A percentile compares a stretch with the other conserved stretches of the same genome.
Conservation (phyloP, 2,888 invertebrate genomes). For the Penaeus monodon region DNA sequence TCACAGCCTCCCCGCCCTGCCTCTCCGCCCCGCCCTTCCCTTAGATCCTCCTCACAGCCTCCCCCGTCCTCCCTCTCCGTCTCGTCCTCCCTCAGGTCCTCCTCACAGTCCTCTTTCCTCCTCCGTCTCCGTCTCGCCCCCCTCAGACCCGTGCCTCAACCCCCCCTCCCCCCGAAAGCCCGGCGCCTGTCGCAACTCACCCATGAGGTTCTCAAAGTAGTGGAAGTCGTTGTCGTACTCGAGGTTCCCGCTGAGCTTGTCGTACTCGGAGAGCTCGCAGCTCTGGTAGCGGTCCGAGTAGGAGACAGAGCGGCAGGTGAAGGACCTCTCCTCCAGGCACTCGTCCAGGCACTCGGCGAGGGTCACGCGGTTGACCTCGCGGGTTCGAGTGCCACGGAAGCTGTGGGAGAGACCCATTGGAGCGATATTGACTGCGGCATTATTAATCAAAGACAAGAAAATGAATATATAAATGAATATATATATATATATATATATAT, state of each 20-base stretch:
- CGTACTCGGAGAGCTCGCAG: constrained; percentile 81
- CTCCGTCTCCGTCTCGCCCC: too few species aligned
- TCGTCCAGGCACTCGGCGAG: constrained; percentile 91
- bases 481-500: too few species aligned
- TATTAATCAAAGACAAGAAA: too few species aligned
- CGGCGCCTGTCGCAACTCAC: constrained; percentile 75
- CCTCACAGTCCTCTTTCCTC: background rate
- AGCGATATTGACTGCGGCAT: background rate
- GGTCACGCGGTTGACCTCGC: constrained; percentile 82
- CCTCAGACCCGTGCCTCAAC: background rate
- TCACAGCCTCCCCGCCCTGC: background rate
- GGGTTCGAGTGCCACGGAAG: constrained; percentile 36
- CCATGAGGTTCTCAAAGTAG: constrained; percentile 93
- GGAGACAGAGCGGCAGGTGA: constrained; percentile 89
- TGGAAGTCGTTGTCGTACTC: constrained; percentile 91
- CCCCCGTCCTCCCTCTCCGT: too few species aligned
- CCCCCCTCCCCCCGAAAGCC: background rate
- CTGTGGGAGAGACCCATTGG: constrained; percentile 9
- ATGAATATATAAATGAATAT: too few species aligned
- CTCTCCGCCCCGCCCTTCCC: background rate
- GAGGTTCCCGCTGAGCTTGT: constrained; percentile 86
- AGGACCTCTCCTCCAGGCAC: constrained; percentile 76
- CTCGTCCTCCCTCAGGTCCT: background rate
- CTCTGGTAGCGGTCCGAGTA: constrained; percentile 88
- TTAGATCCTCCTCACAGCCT: background rate